phyloP scores from a whole-genome alignment of 30 jellyfish, hydroid and myxozoan genomes.

The Phacellophora camtschatica region DNA sequence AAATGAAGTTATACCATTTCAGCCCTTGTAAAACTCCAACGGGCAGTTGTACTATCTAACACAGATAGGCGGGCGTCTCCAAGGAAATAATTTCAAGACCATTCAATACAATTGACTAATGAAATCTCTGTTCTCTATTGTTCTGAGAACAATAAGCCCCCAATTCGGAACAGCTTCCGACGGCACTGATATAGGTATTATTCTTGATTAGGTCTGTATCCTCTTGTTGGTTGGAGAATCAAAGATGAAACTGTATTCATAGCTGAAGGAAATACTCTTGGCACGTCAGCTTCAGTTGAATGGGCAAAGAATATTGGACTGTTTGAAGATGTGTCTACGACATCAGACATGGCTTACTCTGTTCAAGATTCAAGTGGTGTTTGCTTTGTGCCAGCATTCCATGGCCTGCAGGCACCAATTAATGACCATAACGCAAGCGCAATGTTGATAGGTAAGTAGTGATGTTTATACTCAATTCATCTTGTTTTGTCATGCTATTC shows the following conservation, averaged over 20 bases:
- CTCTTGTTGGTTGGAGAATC: slow-evolving; percentile 90
- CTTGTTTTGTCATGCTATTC: not conserved
- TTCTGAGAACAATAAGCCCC: too few species aligned
- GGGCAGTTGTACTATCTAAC: too few species aligned
- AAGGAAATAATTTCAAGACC: too few species aligned
- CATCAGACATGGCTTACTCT: slow-evolving; percentile 79
- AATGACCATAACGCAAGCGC: slow-evolving; percentile 53
- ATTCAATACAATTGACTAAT: too few species aligned
- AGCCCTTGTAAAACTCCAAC: too few species aligned
- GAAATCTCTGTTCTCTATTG: too few species aligned
- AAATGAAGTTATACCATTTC: too few species aligned
- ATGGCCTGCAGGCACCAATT: slow-evolving; percentile 61
- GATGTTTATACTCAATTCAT: not conserved
- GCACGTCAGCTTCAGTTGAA: slow-evolving; percentile 81
- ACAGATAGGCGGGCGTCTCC: too few species aligned
- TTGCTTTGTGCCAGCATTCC: slow-evolving; percentile 83
- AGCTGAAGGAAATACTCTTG: slow-evolving; percentile 78
- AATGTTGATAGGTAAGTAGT: slow-evolving; percentile 37
- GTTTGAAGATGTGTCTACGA: slow-evolving; percentile 58
- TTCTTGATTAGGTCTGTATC: slow-evolving; percentile 88
- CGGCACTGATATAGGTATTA: too few species aligned
- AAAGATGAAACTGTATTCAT: slow-evolving; percentile 56
- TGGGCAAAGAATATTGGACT: slow-evolving; percentile 76
- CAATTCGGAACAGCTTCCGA: too few species aligned
- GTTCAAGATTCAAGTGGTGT: slow-evolving; percentile 78